Evolutionary conservation across 2,888 invertebrate species (phyloP), one percentile per base, ranked within the genome.

Genomic region (Bedellia somnulentella): DNA sequence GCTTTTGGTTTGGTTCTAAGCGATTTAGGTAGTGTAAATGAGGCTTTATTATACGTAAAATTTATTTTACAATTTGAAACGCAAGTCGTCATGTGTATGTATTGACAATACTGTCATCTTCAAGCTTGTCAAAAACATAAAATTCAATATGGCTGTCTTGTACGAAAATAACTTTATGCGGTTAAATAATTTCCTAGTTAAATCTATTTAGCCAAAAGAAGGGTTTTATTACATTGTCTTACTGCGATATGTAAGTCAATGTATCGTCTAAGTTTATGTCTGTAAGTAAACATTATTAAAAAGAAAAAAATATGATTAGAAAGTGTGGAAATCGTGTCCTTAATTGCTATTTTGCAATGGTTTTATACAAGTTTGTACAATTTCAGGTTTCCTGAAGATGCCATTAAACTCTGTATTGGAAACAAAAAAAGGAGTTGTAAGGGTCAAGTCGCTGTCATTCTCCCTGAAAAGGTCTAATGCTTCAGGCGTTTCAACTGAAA

Each of bases 321-420:
- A 62, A 61, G 56, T 60, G 54, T 42, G 39, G 38, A 33, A 39
- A 34, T 36, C 33, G 36, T 36, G 37, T 32, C 34, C 31, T 32
- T 29, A 28, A 31, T 26, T 31, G 21, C 41, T 46, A 49, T 45
- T 46, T 45, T 38, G 34, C 38, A 32, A 40, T 27, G 38, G 16
- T 24, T 15, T 5, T 15, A 11, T 10, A 30, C 32, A 30, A 27
- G 18, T 22, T 37, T 24, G 35, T 40, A 39, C 30, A 37, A 41
- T 67, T 57, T 9, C 62, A 77, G 76, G 73, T 71, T 53, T 67
- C 47, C 76, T 70, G 73, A 76, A 76, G 73, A 77, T 77, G 76
- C 76, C 70, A 70, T 64, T 70, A 61, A 70, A 71, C 49, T 64
- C 62, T 57, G 52, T 60, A 39, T 49, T 54, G 36, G 59, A 64